phyloP scores from a whole-genome alignment of 2,113 vertebrate species.

The Mustela nigripes region DNA sequence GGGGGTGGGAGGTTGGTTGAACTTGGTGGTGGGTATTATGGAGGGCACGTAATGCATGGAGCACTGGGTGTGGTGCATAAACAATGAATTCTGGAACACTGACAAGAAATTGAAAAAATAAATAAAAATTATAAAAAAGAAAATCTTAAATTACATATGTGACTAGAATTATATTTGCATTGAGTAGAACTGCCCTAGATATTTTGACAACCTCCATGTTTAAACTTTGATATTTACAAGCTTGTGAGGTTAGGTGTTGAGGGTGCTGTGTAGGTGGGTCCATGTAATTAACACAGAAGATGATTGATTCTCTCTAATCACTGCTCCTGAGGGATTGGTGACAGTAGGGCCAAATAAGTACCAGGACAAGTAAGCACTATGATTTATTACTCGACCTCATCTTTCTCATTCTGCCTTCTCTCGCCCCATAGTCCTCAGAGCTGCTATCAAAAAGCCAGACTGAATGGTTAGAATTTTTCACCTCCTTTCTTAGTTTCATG shows the following conservation, averaged over 20 bases:
- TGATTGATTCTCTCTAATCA: neutral
- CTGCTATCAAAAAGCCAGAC: neutral
- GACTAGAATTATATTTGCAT: neutral
- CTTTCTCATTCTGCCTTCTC: neutral
- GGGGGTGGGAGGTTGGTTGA: no score
- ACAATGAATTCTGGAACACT: no score
- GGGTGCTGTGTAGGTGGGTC: neutral
- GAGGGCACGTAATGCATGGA: no score
- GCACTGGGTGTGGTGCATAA: no score
- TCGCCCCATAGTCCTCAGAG: neutral
- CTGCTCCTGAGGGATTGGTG: neutral
- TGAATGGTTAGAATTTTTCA: neutral
- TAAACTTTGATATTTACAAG: neutral
- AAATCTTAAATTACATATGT: neutral
- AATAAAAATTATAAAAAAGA: no score
- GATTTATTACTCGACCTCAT: neutral
- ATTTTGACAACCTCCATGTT: neutral
- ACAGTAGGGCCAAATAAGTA: neutral
- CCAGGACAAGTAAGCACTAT: neutral
- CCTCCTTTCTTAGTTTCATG: neutral
- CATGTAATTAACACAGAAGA: slow-evolving; percentile 19
- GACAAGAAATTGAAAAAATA: no score
- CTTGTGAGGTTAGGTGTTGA: neutral
- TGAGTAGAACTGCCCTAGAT: neutral
- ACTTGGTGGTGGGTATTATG: no score